Base-by-base conservation (phyloP, 1,140 invertebrate genomes). In the Papilio dardanus region DNA sequence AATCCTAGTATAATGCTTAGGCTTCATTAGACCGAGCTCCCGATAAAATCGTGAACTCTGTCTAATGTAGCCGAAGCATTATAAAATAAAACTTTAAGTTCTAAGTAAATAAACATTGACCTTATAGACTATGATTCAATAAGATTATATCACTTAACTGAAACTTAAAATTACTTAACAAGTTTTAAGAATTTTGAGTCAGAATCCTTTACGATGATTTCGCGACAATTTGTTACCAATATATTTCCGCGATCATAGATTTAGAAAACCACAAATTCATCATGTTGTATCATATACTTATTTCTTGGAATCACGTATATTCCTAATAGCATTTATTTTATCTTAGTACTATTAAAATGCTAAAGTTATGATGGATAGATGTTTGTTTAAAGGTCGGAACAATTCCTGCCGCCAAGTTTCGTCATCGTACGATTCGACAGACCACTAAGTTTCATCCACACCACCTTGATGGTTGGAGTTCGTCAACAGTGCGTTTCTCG, bases 111-210 rank as follows among this genome's bases (percentile, higher is more conserved):
- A 58, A 28, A 30, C 54, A 58, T 58, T 58, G 54, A 58, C 54
- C 54, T 58, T 58, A 58, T 30, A 58, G 54, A 10, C 54, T 58
- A 28, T 58, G 54, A 58, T 58, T 58, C 54, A 58, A 28, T 14
- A 58, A 24, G 24, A 21, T 54, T 24, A 28, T 28, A 58, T 58
- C 21, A 50, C n/a, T 58, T 58, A 58, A 28, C 54, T 10, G 54
- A 21, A 21, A 58, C 54, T 14, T 28, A 58, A 24, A 28, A 24
- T 58, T 8, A 58, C 24, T 58, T 58, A 58, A 58, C 50, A 12
- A 58, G 7, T 50, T n/a, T 50, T 6, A 24, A 14, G 21, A 58
- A 58, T 58, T 12, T 28, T 58, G 54, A 58, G 10, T 58, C 54
- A 58, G 54, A 24, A 58, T 10, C 24, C 24, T 58, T 58, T 58